Base-by-base conservation (phyloP, 2,888 invertebrate genomes). In the Heteromyza rotundicornis region DNA sequence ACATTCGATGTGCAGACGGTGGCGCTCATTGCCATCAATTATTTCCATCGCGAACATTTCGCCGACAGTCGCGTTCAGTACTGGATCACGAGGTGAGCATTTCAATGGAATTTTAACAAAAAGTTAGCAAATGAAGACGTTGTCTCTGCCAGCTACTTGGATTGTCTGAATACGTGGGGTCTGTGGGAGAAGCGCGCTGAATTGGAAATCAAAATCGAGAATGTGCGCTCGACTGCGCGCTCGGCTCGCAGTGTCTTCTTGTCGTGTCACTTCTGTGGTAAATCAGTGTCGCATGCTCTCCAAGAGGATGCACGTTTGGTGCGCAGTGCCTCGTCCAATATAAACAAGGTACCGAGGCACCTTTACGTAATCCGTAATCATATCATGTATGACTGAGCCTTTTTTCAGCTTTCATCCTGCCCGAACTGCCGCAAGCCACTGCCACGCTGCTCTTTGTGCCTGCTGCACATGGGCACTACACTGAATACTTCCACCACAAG, bases 361-460 rank as follows among this genome's bases (percentile, higher is more conserved):
- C n/a, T n/a, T n/a, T n/a, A n/a, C n/a, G n/a, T n/a, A n/a, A n/a
- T n/a, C n/a, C n/a, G n/a, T n/a, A n/a, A n/a, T n/a, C n/a, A n/a
- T n/a, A n/a, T n/a, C n/a, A n/a, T n/a, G n/a, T n/a, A n/a, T n/a
- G n/a, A n/a, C n/a, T n/a, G n/a, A n/a, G n/a, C n/a, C n/a, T n/a
- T n/a, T n/a, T n/a, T n/a, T n/a, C n/a, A 92, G 90, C 88, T 94
- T 78, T 92, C 94, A 5, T 91, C 94, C 44, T 97, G 97, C 78
- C 96, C 96, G 19, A 92, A 92, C 83, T 98, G 98, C 82, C 89
- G 96, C 64, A 98, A 97, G 85, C 96, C 97, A 3, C 85, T 97
- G 74, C 96, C 98, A 0, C 89, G 97, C 57, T 98, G 98, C 85
- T 91, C 94, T 2, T 90, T 98, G 72, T 98, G 98, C 84, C 85